These are phyloP conservation scores for Ammodytes dubius DNA, from an alignment of 2,113 vertebrate genomes.

Conservation along the genomic window DNA sequence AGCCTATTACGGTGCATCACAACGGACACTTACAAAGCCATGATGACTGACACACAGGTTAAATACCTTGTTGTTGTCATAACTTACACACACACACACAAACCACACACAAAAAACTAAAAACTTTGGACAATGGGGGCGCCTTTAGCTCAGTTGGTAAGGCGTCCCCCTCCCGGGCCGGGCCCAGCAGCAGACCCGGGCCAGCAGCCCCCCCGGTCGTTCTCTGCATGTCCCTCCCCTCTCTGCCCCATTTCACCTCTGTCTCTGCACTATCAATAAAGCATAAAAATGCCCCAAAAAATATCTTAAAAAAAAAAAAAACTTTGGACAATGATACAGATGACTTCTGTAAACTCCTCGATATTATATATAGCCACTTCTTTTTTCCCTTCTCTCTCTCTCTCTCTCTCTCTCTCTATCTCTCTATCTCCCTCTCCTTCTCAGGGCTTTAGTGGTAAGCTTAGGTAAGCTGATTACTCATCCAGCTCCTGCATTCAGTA, in stretches of 20 bases:
- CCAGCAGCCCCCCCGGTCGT: too few species aligned
- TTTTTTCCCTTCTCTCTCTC: background rate
- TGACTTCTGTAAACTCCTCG: conserved; percentile 57
- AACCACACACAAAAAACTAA: conserved; percentile 8
- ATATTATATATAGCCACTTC: conserved; percentile 40
- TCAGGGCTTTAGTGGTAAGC: conserved; percentile 78
- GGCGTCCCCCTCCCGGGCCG: too few species aligned
- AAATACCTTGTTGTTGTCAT: conserved; percentile 22
- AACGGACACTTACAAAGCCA: conserved; percentile 38
- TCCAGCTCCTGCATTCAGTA: conserved; percentile 75
- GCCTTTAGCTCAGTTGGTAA: too few species aligned
- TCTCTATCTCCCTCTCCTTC: conserved; percentile 55
- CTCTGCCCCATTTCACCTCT: too few species aligned
- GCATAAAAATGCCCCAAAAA: too few species aligned
- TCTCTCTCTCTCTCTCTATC: background rate
- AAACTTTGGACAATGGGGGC: conserved; percentile 49
- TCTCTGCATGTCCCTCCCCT: too few species aligned
- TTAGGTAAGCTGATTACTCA: conserved; percentile 85
- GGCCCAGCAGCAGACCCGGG: too few species aligned
- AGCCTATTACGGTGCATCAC: conserved; percentile 48
- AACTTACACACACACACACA: background rate
- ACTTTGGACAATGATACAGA: conserved; percentile 36
- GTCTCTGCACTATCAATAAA: too few species aligned
- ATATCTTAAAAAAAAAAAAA: too few species aligned
- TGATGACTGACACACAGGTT: conserved; percentile 29